These are phyloP conservation scores for Cavia aperea DNA, from an alignment of 2,113 vertebrate genomes.

Conservation along the genomic window DNA sequence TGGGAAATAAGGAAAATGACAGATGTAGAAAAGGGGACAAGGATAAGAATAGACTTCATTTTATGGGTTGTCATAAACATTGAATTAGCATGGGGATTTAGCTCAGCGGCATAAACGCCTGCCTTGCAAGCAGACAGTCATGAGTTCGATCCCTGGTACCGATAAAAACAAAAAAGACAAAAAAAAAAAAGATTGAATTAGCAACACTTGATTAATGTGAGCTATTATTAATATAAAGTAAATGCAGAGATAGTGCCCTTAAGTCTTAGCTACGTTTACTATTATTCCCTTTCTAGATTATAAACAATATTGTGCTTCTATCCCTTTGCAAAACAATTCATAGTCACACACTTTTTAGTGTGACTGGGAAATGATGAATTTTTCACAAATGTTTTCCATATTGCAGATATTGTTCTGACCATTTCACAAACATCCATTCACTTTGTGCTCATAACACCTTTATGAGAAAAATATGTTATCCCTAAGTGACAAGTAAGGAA, in stretches of 20 bases:
- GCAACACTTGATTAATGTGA: background rate
- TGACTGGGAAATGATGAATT: background rate
- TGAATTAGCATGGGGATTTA: too few relatives aligned
- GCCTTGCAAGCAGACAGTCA: too few relatives aligned
- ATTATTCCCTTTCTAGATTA: background rate
- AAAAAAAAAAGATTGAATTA: background rate
- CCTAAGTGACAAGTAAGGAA: background rate
- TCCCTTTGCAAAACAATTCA: background rate
- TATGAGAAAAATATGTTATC: background rate
- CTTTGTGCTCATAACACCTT: background rate
- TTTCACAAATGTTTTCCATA: background rate
- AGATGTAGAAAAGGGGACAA: background rate
- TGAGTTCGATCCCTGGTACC: too few relatives aligned
- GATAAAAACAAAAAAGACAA: too few relatives aligned
- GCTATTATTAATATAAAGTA: background rate
- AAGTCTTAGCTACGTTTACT: background rate
- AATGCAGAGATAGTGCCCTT: background rate
- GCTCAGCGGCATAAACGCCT: too few relatives aligned
- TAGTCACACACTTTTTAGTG: background rate
- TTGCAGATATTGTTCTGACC: background rate
- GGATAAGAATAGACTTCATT: background rate
- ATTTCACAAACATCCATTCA: background rate
- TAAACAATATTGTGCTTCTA: background rate
- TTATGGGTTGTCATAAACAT: background rate
- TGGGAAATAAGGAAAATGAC: background rate